phyloP scores from a whole-genome alignment of 2,797 vertebrate species.

The Sebastes baramenuke region DNA sequence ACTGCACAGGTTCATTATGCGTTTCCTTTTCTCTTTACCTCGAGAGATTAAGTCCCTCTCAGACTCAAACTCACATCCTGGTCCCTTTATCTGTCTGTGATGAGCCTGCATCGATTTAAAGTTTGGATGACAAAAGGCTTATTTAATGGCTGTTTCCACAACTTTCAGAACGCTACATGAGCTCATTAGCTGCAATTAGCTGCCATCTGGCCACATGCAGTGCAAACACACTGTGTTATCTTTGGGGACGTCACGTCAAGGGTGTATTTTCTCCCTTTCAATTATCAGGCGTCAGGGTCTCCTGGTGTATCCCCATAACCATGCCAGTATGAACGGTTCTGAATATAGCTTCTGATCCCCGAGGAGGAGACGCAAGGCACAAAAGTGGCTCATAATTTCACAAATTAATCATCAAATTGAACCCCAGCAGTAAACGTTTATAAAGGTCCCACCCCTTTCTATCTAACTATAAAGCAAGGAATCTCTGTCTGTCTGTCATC shows the following conservation, averaged over 20 bases:
- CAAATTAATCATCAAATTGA: background rate
- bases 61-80: background rate
- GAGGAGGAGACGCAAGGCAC: background rate
- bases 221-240: slow-evolving; percentile 5
- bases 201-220: slow-evolving; percentile 18
- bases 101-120: background rate
- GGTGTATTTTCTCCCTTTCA: slow-evolving; percentile 10
- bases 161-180: slow-evolving; percentile 19
- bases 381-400: background rate
- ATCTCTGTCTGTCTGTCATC: no score
- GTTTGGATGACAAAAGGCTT: background rate
- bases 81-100: background rate
- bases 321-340: background rate
- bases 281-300: slow-evolving; percentile 6
- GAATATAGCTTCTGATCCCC: background rate
- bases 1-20: slow-evolving; percentile 49
- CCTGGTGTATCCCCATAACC: background rate
- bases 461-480: accelerated
- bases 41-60: slow-evolving; percentile 9
- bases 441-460: no score
- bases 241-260: background rate
- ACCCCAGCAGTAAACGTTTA: no score
- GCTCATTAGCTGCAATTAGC: slow-evolving; percentile 45
- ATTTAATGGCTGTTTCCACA: slow-evolving; percentile 21
- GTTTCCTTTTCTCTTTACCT: slow-evolving; percentile 22